phyloP scores from a whole-genome alignment of 2,888 invertebrate species.

The Achlya flavicornis region DNA sequence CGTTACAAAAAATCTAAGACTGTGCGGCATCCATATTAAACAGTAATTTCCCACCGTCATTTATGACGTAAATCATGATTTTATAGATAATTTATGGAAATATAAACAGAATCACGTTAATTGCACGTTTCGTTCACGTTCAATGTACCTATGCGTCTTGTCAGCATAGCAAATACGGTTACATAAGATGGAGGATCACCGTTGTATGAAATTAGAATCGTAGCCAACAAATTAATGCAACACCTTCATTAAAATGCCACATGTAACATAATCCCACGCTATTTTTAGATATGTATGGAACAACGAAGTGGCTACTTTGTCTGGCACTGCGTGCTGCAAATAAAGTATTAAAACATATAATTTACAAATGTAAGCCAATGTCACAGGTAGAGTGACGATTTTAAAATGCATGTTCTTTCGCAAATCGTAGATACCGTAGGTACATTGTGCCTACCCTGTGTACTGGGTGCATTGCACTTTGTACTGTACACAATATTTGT shows the following conservation, averaged over 20 bases:
- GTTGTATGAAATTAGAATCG: neutral
- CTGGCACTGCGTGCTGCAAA: conserved; percentile 14
- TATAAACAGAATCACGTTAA: conserved; percentile 1
- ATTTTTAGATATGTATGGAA: neutral
- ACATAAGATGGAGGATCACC: conserved; percentile 3
- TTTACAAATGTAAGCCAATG: neutral
- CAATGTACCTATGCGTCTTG: neutral
- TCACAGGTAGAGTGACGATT: neutral
- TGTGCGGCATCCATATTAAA: neutral
- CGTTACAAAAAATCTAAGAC: too few species aligned
- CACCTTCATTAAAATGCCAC: conserved; percentile 6
- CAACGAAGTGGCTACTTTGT: neutral
- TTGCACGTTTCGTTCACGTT: neutral
- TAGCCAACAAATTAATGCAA: neutral
- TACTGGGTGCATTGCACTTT: too few species aligned
- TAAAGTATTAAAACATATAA: neutral
- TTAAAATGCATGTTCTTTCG: neutral
- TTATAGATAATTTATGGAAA: conserved; percentile 1
- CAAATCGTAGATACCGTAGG: neutral
- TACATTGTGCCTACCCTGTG: too few species aligned
- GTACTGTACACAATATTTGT: too few species aligned
- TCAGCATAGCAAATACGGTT: neutral
- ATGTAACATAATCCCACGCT: conserved; percentile 2
- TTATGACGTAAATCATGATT: neutral
- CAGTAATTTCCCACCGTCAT: neutral